Base-by-base conservation (phyloP, 1,140 invertebrate genomes). In the Chrysoperla carnea region DNA sequence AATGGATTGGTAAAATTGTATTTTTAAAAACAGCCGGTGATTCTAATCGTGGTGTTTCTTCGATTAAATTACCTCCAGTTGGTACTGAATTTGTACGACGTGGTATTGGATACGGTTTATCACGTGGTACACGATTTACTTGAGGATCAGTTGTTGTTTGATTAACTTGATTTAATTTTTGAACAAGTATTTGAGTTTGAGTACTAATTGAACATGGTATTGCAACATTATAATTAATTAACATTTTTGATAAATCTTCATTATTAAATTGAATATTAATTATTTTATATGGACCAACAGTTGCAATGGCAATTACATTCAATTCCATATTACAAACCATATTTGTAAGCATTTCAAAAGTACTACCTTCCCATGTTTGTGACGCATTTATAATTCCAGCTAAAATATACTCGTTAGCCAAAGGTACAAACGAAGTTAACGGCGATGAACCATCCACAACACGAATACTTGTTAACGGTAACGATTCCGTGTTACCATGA, bases 401-500 rank as follows among this genome's bases (percentile, higher is more conserved):
- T 33, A 81, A 54, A 48, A 69, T 63, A 47, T 75, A 79, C 12
- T 70, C 68, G 8, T 59, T 58, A 2, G 73, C 70, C 49, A 73
- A 64, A 6, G 68, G 61, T 17, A 64, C 66, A 43, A 70, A 53
- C 11, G 66, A 12, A 33, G 4, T 52, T 29, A 66, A 53, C 28
- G 76, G 63, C 28, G 64, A 53, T 14, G 66, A 61, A 12, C 52
- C 59, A 39, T 71, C 63, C 37, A 76, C 50, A 15, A 70, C 57
- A 47, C 75, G 54, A 8, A 79, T 67, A 46, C 72, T 67, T 23
- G 60, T 57, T 28, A 66, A 46, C 4, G 65, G 56, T 28, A 76
- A 58, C n/a, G 65, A 51, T 46, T 74, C 72, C 39, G 61, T 61
- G 45, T 78, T 78, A 42, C 81, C 81, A 54, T 75, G 82, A 57